Evolutionary conservation across 2,888 invertebrate genomes (phyloP).

Genomic region (Megastigmus dorsalis): DNA sequence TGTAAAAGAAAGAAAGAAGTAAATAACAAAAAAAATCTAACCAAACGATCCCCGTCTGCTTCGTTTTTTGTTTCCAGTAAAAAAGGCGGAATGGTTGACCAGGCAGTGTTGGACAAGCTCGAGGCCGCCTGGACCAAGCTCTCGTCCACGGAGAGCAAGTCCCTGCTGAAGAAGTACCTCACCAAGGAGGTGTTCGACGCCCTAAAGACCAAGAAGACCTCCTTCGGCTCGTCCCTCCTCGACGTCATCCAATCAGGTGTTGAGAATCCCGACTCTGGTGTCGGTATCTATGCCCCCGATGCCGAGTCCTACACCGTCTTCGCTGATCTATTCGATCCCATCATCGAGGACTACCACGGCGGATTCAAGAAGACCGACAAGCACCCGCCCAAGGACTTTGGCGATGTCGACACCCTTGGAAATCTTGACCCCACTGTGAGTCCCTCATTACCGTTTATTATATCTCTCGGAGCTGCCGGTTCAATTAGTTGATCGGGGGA

Average conservation of each 20-base stretch:
- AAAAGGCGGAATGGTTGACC: constrained; percentile 90
- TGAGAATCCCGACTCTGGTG: constrained; percentile 96
- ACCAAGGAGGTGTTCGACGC: constrained; percentile 93
- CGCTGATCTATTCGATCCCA: constrained; percentile 95
- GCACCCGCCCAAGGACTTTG: constrained; percentile 96
- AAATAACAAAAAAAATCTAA: too few relatives aligned
- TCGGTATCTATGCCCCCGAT: constrained; percentile 98
- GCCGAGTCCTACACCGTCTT: constrained; percentile 96
- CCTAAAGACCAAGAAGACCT: constrained; percentile 94
- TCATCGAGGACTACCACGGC: constrained; percentile 97
- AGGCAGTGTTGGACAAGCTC: constrained; percentile 91
- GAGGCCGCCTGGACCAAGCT: constrained; percentile 93
- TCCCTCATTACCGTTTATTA: too few relatives aligned
- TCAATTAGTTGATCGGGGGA: too few relatives aligned
- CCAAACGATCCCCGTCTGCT: too few relatives aligned
- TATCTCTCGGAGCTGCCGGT: too few relatives aligned
- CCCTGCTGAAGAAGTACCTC: constrained; percentile 96
- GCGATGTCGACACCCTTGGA: constrained; percentile 91
- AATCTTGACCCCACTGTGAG: constrained; percentile 90
- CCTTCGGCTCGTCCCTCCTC: constrained; percentile 93
- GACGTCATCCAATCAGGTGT: constrained; percentile 97
- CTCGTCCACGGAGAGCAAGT: constrained; percentile 92
- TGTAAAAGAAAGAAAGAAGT: too few relatives aligned
- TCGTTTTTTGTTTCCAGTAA: too few relatives aligned
- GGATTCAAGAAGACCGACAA: constrained; percentile 96